Base-by-base conservation (phyloP, 1,140 invertebrate genomes). In the Ephestia elutella region DNA sequence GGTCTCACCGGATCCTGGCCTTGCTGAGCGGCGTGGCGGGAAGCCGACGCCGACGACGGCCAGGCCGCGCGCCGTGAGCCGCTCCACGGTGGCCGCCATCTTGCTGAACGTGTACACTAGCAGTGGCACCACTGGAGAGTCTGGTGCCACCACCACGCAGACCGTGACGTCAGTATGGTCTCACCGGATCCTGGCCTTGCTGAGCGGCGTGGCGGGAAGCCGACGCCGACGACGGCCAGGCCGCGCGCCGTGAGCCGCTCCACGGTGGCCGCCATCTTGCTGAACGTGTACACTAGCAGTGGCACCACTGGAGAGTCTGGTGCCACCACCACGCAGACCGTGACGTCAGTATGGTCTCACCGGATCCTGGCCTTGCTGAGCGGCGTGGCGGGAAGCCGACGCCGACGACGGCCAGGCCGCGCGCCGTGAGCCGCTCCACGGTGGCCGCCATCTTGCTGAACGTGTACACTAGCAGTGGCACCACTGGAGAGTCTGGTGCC, bases 381-480 rank as follows among this genome's bases (percentile, higher is more conserved):
- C 49, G 97, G 95, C n/a, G 98, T 99, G 28, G 98, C 98, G 56
- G 99, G 90, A 98, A 99, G 58, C 97, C 97, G 59, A 99, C 98
- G 59, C 98, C 97, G 4, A 99, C 98, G 11, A 94, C 93, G 18
- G 97, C 98, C 58, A 99, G 93, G 54, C 96, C 94, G 59, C 93
- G 89, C 61, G 92, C 92, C 55, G 94, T 93, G 73, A 98, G 90
- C 61, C 93, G 93, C 71, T 97, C 92, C 57, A 98, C 95, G 73
- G 97, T 96, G 60, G 75, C 82, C 92, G 94, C 93, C 77, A 98
- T 97, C 91, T 99, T 92, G 63, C 97, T 96, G 82, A 97, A 98
- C 73, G 97, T 91, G 89, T 97, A 99, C 44, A 98, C 93, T 73
- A 99, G 87, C 89, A 99, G 92, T n/a, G n/a, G n/a, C n/a, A n/a